Evolutionary conservation across 2,113 vertebrate species (phyloP), one percentile per base, ranked within the genome.

Genomic region (Melanerpes aurifrons): DNA sequence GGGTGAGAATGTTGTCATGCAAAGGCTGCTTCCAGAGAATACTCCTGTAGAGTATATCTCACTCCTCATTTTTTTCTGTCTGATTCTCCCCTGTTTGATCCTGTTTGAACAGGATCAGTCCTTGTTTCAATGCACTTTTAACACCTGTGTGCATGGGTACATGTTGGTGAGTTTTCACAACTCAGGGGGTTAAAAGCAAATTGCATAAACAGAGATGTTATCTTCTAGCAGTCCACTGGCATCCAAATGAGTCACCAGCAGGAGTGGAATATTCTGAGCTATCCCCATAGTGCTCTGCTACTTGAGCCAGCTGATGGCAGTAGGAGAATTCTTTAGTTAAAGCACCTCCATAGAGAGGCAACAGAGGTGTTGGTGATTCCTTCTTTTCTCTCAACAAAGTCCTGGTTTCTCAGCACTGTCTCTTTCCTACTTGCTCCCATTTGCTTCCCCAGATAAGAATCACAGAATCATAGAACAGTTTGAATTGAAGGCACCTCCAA

Each of bases 181-280:
- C 74, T 45, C 56, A 25, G 40, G 58, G 28, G 11, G 2, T 81
- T 84, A 89, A 72, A 75, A 89, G 74, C 58, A 79, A 91, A 87
- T 37, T 59, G 29, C 64, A 66, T 66, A 61, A 80, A 69, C 15
- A 61, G 53, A 84, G 45, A 63, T 94, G 79, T 69, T 89, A 79
- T 79, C 87, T 79, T 67, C 67, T 62, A 84, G 74, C 63, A 68
- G 24, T 75, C 80, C 84, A 6, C 73, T 68, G 12, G 71, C 62
- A 72, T 84, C 77, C 73, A 78, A 53, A 62, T 64, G 73, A 93
- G 66, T 94, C 93, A 92, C 43, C 56, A 66, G 76, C 7, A 80
- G 78, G 63, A 81, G 48, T 53, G 70, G 62, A 90, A 57, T 90
- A 61, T 58, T 84, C 74, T 81, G 54, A 81, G 35, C 66, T 45